Conservation (phyloP, 2,113 vertebrate genomes). For the Peromyscus leucopus region DNA sequence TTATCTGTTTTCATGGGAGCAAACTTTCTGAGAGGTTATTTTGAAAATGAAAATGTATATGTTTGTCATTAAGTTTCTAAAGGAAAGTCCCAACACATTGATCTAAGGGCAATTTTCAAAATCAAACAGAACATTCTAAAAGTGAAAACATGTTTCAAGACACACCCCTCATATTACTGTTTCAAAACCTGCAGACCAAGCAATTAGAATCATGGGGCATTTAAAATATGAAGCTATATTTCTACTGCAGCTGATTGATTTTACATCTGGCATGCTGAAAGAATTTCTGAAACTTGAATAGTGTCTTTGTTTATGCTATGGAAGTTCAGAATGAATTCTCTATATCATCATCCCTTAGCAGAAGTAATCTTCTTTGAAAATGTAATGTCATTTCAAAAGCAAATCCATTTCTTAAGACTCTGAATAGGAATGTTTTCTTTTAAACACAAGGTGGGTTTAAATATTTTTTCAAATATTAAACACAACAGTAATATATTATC, state of each 20-base stretch:
- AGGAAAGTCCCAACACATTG: conserved; percentile 22
- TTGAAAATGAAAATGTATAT: conserved; percentile 32
- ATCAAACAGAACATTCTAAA: conserved; percentile 70
- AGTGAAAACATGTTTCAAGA: conserved; percentile 75
- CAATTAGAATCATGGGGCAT: conserved; percentile 74
- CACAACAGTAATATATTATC: neutral
- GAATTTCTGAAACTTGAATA: conserved; percentile 85
- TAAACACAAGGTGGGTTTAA: neutral
- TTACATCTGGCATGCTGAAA: conserved; percentile 84
- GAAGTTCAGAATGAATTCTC: conserved; percentile 69
- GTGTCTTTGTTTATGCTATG: conserved; percentile 84
- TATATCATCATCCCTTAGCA: conserved; percentile 64
- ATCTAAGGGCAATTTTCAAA: conserved; percentile 61
- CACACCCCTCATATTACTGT: conserved; percentile 75
- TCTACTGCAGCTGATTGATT: conserved; percentile 85
- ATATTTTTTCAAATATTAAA: conserved; percentile 18
- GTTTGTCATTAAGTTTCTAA: conserved; percentile 46
- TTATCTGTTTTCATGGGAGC: neutral
- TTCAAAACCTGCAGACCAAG: conserved; percentile 60
- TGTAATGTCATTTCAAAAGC: conserved; percentile 57
- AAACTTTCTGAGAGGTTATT: conserved; percentile 32
- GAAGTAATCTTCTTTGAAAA: conserved; percentile 68
- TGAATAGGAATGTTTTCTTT: conserved; percentile 23
- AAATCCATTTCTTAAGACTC: conserved; percentile 32
- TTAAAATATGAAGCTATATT: conserved; percentile 84